phyloP scores from a whole-genome alignment of 2,113 vertebrate species.

The Hippocampus mohnikei region DNA sequence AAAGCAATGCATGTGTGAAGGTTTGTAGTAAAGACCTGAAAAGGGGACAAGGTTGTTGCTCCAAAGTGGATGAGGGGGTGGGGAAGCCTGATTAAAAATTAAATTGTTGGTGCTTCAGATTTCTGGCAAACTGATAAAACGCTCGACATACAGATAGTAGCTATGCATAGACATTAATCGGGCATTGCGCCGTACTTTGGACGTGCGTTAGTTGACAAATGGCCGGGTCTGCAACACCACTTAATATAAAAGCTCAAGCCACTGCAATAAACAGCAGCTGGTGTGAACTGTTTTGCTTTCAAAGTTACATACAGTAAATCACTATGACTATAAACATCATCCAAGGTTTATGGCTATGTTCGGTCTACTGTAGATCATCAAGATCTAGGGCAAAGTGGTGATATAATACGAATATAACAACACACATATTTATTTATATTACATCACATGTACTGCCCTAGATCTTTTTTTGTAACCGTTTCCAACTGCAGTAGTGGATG shows the following conservation, averaged over 20 bases:
- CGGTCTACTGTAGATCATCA: background rate
- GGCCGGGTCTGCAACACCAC: constrained; percentile 38
- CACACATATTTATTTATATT: background rate
- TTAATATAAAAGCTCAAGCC: constrained; percentile 47
- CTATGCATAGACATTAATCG: constrained; percentile 3
- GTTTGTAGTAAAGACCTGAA: background rate
- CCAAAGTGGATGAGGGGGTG: background rate
- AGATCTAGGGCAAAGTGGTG: background rate
- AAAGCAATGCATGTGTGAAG: background rate
- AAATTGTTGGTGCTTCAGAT: constrained; percentile 85
- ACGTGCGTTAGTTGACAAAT: constrained; percentile 42
- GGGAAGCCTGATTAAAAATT: constrained; percentile 80
- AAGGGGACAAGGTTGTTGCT: background rate
- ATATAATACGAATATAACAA: background rate
- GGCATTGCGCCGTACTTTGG: constrained; percentile 15
- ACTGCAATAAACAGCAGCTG: constrained; percentile 34
- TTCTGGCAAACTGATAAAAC: constrained; percentile 66
- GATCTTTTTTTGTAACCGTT: background rate
- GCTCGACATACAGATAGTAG: constrained; percentile 47
- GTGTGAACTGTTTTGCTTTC: background rate
- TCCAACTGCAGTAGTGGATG: background rate
- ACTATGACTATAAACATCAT: background rate
- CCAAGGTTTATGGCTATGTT: background rate
- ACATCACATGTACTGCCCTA: background rate
- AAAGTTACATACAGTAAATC: background rate